These are phyloP conservation scores for Eurois occulta DNA, from an alignment of 2,888 invertebrate genomes.

Conservation along the genomic window DNA sequence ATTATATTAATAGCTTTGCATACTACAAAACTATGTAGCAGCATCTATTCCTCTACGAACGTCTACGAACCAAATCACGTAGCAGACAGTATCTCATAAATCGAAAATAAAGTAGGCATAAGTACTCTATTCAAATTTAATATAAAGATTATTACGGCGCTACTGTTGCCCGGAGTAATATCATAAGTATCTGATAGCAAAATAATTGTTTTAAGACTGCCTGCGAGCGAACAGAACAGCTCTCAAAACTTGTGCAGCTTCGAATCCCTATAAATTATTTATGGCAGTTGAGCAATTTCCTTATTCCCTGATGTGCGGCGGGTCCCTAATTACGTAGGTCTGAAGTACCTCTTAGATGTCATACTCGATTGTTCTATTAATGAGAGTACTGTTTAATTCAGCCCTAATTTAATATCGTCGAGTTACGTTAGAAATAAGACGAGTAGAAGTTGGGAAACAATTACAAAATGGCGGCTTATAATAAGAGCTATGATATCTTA, in stretches of 20 bases:
- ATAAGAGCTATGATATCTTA: conserved; percentile 17
- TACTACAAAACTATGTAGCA: not conserved
- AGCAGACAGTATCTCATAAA: not conserved
- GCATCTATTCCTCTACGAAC: not conserved
- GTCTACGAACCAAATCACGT: not conserved
- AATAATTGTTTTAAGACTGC: conserved; percentile 73
- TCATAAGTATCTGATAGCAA: conserved; percentile 68
- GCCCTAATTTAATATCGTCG: conserved; percentile 71
- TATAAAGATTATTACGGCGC: conserved; percentile 12
- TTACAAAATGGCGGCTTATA: conserved; percentile 20
- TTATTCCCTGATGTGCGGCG: conserved; percentile 71
- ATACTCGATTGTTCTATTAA: conserved; percentile 80
- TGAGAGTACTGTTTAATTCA: conserved; percentile 76
- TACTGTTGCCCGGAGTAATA: conserved; percentile 47
- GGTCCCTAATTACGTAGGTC: conserved; percentile 83
- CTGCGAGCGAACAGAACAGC: conserved; percentile 76
- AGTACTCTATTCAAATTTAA: conserved; percentile 11
- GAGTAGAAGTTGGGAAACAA: conserved; percentile 34
- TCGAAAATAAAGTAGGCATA: not conserved
- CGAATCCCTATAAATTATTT: conserved; percentile 87
- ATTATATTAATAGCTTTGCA: not conserved
- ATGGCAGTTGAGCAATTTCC: conserved; percentile 84
- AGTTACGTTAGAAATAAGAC: conserved; percentile 47
- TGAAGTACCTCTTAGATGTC: conserved; percentile 79
- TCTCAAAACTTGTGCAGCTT: conserved; percentile 84